These are phyloP conservation scores for Calephelis virginiensis DNA, from an alignment of 1,140 invertebrate genomes.

Conservation along the genomic window DNA sequence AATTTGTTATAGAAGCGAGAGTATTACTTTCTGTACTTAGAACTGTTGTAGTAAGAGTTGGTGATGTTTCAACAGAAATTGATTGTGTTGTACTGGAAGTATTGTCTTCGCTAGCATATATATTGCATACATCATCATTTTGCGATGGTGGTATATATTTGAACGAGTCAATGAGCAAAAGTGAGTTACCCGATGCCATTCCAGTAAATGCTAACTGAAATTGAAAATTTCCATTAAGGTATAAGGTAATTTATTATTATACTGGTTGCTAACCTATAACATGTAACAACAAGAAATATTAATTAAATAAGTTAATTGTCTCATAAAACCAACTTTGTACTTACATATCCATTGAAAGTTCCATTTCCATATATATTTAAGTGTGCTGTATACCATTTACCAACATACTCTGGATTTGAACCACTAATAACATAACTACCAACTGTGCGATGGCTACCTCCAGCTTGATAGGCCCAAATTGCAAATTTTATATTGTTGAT, in stretches of 20 bases:
- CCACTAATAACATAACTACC: not conserved
- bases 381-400: not conserved
- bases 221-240: not conserved
- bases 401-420: not conserved
- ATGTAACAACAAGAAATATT: too few relatives aligned
- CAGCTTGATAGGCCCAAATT: not conserved
- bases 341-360: conserved; percentile 4
- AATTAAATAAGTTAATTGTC: too few relatives aligned
- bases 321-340: not conserved
- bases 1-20: not conserved
- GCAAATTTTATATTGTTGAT: not conserved
- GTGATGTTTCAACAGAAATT: not conserved
- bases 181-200: not conserved
- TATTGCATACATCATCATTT: not conserved
- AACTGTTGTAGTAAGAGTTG: not conserved
- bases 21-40: not conserved
- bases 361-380: not conserved
- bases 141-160: not conserved
- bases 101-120: not conserved
- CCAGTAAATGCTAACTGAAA: conserved; percentile 13
- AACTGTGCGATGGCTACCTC: not conserved
- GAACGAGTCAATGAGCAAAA: conserved; percentile 7
- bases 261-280: too few relatives aligned
- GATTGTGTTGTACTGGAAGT: not conserved
- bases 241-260: too few relatives aligned